Base-by-base conservation (phyloP, 2,113 vertebrate species). In the Phyllostomus discolor region DNA sequence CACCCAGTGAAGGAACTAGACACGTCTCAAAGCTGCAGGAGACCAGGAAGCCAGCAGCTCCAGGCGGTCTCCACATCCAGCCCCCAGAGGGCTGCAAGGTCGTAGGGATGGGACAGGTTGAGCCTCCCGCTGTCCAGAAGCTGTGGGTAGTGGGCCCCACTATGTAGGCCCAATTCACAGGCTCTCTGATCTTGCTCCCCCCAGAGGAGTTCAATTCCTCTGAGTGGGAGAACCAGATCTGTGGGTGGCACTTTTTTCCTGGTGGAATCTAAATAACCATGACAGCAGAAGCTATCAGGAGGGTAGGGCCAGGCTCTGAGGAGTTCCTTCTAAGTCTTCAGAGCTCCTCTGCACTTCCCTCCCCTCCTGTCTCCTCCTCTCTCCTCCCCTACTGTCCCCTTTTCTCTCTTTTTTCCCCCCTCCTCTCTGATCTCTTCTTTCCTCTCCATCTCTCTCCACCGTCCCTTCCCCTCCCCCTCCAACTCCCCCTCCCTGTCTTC, bases 261-360 rank as follows among this genome's bases (percentile, higher is more conserved):
- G 62, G 33, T 85, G 95, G 94, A 31, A 57, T 59, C 59, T 88
- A 31, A 62, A 82, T 90, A 83, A 41, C 87, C 91, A 86, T 72
- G 93, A 35, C 73, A 64, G 76, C 84, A n/a, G 79, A 70, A 59
- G 83, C 67, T 22, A 28, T 22, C 19, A 26, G 46, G 48, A 78
- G 59, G 90, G 67, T 9, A 19, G 82, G 72, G 81, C 85, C 20
- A 14, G 16, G 67, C 22, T 50, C 54, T 46, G 6, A 57, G 35
- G 52, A 67, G 41, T 24, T 46, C 26, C 54, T 66, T 54, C 64
- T 38, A 67, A 38, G 66, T 72, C 80, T 75, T 28, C 38, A 50
- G 50, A 69, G 48, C 35, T 22, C 52, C 46, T 26, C 15, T 22
- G 54, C 20, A 20, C 85, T 76, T 22, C 31, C n/a, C 10, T 22